Conservation (phyloP, 2,888 invertebrate species). For the Drosophila nigricruria region DNA sequence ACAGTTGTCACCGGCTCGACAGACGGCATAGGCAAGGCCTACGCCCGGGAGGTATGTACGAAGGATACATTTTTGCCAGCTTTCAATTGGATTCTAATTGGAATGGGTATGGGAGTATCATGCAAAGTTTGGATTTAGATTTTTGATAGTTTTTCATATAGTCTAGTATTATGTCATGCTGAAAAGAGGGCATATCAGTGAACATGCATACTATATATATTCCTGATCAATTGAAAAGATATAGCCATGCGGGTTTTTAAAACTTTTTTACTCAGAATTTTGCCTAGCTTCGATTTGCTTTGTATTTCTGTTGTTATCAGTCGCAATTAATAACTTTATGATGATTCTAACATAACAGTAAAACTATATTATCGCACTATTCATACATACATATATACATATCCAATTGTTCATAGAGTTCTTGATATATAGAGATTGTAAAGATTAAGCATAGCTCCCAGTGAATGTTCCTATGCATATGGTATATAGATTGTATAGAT, state of each 20-base stretch:
- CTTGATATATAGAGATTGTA: too few species aligned
- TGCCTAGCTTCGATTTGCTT: too few species aligned
- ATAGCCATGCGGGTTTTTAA: background rate
- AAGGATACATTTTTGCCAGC: background rate
- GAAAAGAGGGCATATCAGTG: too few species aligned
- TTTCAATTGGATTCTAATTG: background rate
- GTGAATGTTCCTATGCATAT: too few species aligned
- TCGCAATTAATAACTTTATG: background rate
- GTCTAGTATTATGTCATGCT: background rate
- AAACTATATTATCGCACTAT: background rate
- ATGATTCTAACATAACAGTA: background rate
- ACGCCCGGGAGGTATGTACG: conserved; percentile 88
- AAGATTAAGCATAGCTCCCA: too few species aligned
- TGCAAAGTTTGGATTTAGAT: too few species aligned
- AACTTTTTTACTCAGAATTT: too few species aligned
- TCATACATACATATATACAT: too few species aligned
- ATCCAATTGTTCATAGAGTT: too few species aligned
- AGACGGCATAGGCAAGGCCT: conserved; percentile 95
- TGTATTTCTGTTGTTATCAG: background rate
- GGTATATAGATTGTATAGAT: too few species aligned
- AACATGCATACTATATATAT: background rate
- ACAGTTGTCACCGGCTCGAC: conserved; percentile 94
- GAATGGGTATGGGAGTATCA: background rate
- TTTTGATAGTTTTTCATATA: background rate
- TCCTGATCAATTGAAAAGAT: background rate